Conservation (phyloP, 2,797 vertebrate genomes). For the Diplodus puntazzo region DNA sequence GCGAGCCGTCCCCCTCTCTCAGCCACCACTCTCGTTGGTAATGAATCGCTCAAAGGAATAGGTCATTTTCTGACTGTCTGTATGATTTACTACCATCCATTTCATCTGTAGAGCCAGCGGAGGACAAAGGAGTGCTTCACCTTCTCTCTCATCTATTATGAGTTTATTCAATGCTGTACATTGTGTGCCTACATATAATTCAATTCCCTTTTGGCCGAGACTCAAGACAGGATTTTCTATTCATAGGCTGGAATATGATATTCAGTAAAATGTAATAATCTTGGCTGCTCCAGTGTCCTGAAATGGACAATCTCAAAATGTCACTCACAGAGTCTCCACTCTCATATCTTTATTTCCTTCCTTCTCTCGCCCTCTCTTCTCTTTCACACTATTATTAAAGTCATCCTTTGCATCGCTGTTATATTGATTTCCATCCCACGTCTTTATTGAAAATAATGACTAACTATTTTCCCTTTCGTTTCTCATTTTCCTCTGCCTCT, state of each 20-base stretch:
- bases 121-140: constrained; percentile 63
- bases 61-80: constrained; percentile 60
- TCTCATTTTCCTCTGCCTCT: neutral
- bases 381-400: constrained; percentile 25
- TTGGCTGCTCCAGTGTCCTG: constrained; percentile 51
- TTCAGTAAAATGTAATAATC: constrained; percentile 69
- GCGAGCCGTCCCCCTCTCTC: constrained; percentile 36
- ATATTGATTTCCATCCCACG: constrained; percentile 45
- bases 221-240: constrained; percentile 59
- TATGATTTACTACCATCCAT: constrained; percentile 64
- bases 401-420: constrained; percentile 24
- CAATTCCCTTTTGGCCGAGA: constrained; percentile 55
- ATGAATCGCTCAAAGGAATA: constrained; percentile 65
- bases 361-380: neutral
- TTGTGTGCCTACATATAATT: constrained; percentile 65
- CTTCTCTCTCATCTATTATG: constrained; percentile 53
- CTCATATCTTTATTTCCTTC: constrained; percentile 21
- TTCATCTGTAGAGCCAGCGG: constrained; percentile 41
- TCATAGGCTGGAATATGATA: constrained; percentile 57
- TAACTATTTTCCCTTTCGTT: constrained; percentile 23
- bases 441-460: constrained; percentile 47
- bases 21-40: constrained; percentile 25
- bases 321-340: constrained; percentile 36
- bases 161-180: constrained; percentile 64
- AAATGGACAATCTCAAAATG: constrained; percentile 56